Evolutionary conservation across 2,888 invertebrate species (phyloP).

Genomic region (Eulithis prunata): DNA sequence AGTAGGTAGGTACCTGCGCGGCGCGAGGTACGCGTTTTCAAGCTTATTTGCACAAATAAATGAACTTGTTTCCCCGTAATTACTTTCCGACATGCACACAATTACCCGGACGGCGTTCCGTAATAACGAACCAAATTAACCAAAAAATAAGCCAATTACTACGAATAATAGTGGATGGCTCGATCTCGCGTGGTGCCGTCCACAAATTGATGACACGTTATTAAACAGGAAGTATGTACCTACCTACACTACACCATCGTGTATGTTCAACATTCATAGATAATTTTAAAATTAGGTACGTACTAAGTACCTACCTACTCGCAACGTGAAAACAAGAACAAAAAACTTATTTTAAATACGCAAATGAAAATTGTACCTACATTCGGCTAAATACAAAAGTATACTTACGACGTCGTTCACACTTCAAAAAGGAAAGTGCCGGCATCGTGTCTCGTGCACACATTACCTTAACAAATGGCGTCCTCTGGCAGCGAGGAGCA

Average conservation of each 20-base stretch:
- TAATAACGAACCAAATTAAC: constrained; percentile 19
- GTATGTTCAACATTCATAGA: too few relatives aligned
- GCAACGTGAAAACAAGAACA: too few relatives aligned
- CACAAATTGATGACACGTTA: constrained; percentile 32
- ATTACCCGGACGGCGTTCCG: constrained; percentile 11
- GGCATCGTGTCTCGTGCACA: constrained; percentile 8
- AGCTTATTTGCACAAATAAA: constrained; percentile 22
- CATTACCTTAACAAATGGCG: constrained; percentile 10
- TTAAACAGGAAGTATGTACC: constrained; percentile 17
- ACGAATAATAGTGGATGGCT: not conserved
- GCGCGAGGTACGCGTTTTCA: constrained; percentile 9
- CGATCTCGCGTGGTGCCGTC: constrained; percentile 26
- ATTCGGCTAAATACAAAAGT: too few relatives aligned
- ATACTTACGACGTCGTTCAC: too few relatives aligned
- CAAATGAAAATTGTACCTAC: too few relatives aligned
- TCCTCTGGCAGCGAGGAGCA: not conserved
- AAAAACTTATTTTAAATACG: too few relatives aligned
- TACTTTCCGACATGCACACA: constrained; percentile 13
- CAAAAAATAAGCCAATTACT: constrained; percentile 28
- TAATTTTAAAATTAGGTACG: too few relatives aligned
- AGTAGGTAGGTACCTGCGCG: not conserved
- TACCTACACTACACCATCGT: too few relatives aligned
- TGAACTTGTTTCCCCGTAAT: constrained; percentile 20
- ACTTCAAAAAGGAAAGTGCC: too few relatives aligned
- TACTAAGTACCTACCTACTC: too few relatives aligned